A percentile compares a stretch with the other conserved stretches of the same genome.
Evolutionary conservation across 2,113 vertebrate genomes (phyloP).

Genomic region (Pogona vitticeps): DNA sequence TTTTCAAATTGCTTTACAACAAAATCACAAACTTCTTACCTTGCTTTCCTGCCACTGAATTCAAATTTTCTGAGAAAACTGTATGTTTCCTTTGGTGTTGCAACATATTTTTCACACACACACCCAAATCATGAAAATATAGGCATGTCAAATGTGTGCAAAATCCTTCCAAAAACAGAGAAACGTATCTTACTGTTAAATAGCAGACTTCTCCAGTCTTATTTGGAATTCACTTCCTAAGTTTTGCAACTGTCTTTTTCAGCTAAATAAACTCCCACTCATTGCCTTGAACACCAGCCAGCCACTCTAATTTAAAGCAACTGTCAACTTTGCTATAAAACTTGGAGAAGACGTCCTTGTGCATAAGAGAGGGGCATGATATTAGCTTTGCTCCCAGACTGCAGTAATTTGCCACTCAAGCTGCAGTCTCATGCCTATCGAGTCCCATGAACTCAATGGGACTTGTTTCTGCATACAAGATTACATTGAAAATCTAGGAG

Average conservation of each 20-base stretch:
- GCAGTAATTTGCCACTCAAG: conserved; percentile 30
- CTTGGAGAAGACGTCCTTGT: conserved; percentile 67
- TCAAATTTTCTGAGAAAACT: conserved; percentile 46
- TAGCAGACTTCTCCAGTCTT: conserved; percentile 19
- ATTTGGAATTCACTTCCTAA: conserved; percentile 59
- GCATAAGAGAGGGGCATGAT: background rate
- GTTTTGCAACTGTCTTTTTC: conserved; percentile 70
- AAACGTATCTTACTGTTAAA: conserved; percentile 11
- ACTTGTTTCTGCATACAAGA: background rate
- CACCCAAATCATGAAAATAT: too few species aligned
- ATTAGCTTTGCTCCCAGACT: conserved; percentile 23
- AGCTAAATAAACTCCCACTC: conserved; percentile 74
- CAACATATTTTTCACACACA: conserved; percentile 44
- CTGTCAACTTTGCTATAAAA: conserved; percentile 77
- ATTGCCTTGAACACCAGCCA: conserved; percentile 75
- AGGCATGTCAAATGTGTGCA: conserved; percentile 27
- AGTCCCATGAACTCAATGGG: background rate
- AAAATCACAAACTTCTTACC: conserved; percentile 70
- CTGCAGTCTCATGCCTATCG: background rate
- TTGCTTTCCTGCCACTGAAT: conserved; percentile 44
- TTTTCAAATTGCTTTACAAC: conserved; percentile 44
- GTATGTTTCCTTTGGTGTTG: conserved; percentile 12
- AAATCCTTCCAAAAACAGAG: conserved; percentile 47
- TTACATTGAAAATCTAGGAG: background rate
- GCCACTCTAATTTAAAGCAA: conserved; percentile 83